phyloP scores from a whole-genome alignment of 1,140 invertebrate genomes.

The Orchestia grillus region DNA sequence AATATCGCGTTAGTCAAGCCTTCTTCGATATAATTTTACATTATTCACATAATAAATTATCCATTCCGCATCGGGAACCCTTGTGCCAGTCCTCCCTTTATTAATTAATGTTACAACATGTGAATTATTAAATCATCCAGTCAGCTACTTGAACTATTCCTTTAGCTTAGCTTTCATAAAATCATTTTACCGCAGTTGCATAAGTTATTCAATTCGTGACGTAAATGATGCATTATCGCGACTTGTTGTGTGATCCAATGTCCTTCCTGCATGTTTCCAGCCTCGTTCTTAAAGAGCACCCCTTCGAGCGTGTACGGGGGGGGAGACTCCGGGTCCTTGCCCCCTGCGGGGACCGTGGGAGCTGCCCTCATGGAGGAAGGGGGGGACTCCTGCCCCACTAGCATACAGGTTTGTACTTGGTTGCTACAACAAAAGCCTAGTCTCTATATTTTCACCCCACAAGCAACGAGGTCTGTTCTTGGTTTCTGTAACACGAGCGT shows the following conservation, averaged over 20 bases:
- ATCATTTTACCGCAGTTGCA: too few relatives aligned
- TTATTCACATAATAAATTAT: too few relatives aligned
- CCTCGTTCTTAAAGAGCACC: conserved; percentile 32
- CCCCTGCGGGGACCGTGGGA: conserved; percentile 19
- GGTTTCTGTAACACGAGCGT: neutral
- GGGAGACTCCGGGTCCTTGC: conserved; percentile 5
- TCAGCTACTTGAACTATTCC: too few relatives aligned
- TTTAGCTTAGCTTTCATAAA: too few relatives aligned
- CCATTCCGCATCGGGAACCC: too few relatives aligned
- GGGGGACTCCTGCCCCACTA: conserved; percentile 28
- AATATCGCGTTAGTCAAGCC: too few relatives aligned
- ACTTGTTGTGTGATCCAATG: neutral
- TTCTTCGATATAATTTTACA: too few relatives aligned
- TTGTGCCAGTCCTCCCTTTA: too few relatives aligned
- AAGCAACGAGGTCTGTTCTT: neutral
- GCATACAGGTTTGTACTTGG: conserved; percentile 7
- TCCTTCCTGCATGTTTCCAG: neutral
- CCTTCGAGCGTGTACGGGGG: conserved; percentile 39
- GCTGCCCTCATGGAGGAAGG: conserved; percentile 42
- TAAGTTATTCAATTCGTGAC: too few relatives aligned
- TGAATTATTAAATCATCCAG: too few relatives aligned
- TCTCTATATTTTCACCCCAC: neutral
- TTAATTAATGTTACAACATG: too few relatives aligned
- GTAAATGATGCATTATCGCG: neutral
- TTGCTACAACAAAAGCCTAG: neutral